Conservation (phyloP, 2,797 vertebrate species). For the Mormyrus proboscirostris region DNA sequence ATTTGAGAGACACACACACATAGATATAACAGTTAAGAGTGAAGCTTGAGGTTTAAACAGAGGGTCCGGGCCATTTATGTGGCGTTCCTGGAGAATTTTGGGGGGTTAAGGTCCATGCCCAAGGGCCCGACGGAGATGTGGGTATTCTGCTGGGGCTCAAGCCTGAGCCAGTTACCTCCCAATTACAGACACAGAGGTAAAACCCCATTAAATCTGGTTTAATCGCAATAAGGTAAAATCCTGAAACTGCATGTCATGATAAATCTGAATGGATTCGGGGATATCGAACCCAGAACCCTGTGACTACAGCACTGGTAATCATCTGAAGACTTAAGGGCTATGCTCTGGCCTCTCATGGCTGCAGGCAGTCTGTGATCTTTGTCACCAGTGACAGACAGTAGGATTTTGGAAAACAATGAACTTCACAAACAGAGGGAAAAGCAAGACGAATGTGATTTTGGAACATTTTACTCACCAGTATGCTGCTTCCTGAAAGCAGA, state of each 20-base stretch:
- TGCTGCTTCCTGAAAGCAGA: not conserved
- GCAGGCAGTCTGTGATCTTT: not conserved
- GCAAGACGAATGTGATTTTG: not conserved
- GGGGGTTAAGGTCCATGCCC: not conserved
- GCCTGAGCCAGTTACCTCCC: not conserved
- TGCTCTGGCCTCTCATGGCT: not conserved
- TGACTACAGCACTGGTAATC: not conserved
- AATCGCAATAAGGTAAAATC: not conserved
- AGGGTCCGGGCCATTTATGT: not conserved
- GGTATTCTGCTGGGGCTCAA: not conserved
- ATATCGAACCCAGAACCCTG: not conserved
- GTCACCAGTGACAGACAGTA: not conserved
- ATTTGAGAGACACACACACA: not conserved
- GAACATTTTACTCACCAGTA: not conserved
- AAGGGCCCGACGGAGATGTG: not conserved
- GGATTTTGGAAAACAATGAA: not conserved
- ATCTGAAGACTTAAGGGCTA: not conserved
- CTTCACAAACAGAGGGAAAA: not conserved
- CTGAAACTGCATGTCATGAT: not conserved
- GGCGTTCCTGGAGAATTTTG: not conserved
- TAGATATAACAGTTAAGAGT: not conserved
- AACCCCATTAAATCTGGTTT: not conserved
- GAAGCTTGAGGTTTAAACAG: not conserved
- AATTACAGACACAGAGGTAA: not conserved
- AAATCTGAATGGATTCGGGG: not conserved